These are phyloP conservation scores for Melanotaenia nigrans DNA, from an alignment of 2,797 vertebrate genomes.

Conservation along the genomic window DNA sequence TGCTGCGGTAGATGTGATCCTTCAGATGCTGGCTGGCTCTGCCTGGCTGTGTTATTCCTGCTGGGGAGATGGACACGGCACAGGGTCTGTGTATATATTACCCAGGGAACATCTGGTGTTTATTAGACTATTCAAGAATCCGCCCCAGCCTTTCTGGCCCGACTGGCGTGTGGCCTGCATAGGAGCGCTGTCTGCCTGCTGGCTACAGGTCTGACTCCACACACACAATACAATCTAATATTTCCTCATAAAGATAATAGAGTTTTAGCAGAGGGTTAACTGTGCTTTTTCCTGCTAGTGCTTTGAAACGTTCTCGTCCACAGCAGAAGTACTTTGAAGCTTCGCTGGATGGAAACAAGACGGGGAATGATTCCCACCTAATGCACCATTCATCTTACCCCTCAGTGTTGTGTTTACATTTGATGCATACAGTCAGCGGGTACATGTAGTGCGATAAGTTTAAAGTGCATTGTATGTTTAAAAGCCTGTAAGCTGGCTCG, in stretches of 20 bases:
- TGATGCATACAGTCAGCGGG: conserved; percentile 47
- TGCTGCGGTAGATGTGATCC: conserved; percentile 42
- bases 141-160: conserved; percentile 72
- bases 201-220: conserved; percentile 56
- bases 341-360: conserved; percentile 51
- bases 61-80: conserved; percentile 75
- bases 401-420: conserved; percentile 60
- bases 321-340: conserved; percentile 57
- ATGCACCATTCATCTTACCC: conserved; percentile 51
- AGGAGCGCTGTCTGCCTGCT: conserved; percentile 67
- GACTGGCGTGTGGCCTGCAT: conserved; percentile 80
- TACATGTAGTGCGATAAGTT: conserved; percentile 41
- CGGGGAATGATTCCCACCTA: conserved; percentile 38
- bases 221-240: conserved; percentile 53
- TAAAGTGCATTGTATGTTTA: conserved; percentile 55
- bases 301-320: conserved; percentile 35
- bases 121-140: conserved; percentile 81
- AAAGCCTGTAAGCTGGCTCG: conserved; percentile 13
- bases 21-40: conserved; percentile 46
- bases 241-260: conserved; percentile 73
- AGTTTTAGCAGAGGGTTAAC: conserved; percentile 58
- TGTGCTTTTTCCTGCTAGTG: conserved; percentile 32
- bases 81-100: conserved; percentile 82
- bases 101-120: conserved; percentile 84
- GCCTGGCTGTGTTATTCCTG: conserved; percentile 71